Evolutionary conservation across 1,140 invertebrate species (phyloP), one percentile per base, ranked within the genome.

Genomic region (Zaprionus davidi): DNA sequence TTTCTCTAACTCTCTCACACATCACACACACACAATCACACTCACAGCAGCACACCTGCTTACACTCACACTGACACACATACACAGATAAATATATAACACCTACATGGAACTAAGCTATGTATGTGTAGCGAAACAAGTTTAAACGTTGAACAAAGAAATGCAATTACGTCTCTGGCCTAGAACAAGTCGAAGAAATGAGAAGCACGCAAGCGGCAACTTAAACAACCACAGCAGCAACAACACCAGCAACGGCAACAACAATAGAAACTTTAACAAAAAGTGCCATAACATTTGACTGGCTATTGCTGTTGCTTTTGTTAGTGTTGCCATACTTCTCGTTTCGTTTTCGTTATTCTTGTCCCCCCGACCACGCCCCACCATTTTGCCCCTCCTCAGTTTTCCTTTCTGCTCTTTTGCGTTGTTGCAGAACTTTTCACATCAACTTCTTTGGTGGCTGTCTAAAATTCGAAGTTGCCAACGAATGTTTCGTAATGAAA

Each of bases 71-170:
- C 34, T 49, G 24, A 65, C 36, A 67, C 59, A 67, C 44, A 67
- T 49, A 57, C 38, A 65, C 59, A 55, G 24, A 70, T 12, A 68
- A n/a, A 68, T 31, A 81, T 22, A 67, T 46, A 55, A 51, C 31
- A 60, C 17, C 70, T 46, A 71, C 51, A 77, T 62, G 51, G 56
- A 73, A 24, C 68, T 71, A 74, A 76, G 70, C 90, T 77, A 73
- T 72, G 87, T 78, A 73, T 72, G 87, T 78, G 78, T 81, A 88
- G 82, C 64, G 78, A 84, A 90, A 79, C 72, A 90, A 90, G 86
- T 90, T 90, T 56, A 90, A 90, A 78, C 85, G 85, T 80, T 90
- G 63, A 81, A 73, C 85, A 66, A 90, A 90, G 85, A 90, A 90
- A 90, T 90, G 85, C 86, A 90, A 90, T 90, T 90, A 90, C 85